These are phyloP conservation scores for Scleropages formosus DNA, from an alignment of 2,797 vertebrate species.

Conservation along the genomic window DNA sequence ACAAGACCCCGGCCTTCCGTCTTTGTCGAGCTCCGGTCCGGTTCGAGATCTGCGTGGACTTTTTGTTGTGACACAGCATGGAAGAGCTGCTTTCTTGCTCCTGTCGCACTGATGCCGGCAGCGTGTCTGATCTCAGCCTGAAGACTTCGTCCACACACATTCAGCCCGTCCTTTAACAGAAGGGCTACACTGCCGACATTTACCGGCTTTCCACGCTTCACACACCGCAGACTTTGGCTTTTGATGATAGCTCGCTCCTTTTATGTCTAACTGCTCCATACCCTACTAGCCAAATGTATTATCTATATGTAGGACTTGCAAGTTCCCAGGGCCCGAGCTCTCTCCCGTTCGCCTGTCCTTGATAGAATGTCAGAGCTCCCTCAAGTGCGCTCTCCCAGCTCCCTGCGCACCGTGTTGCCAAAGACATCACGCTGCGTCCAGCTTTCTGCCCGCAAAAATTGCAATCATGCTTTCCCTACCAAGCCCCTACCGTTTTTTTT, in stretches of 20 bases:
- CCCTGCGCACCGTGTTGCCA: not conserved
- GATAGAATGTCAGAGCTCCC: slow-evolving; percentile 15
- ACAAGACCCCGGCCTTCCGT: not conserved
- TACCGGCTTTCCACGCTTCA: slow-evolving; percentile 73
- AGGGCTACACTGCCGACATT: slow-evolving; percentile 67
- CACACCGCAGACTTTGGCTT: slow-evolving; percentile 67
- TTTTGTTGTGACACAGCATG: not conserved
- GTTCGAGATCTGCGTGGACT: not conserved
- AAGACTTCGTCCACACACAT: not conserved
- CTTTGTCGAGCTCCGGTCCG: no score
- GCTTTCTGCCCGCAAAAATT: not conserved
- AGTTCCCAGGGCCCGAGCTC: not conserved
- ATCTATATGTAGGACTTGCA: not conserved
- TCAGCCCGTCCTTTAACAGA: slow-evolving; percentile 69
- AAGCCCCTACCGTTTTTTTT: not conserved
- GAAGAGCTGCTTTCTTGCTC: not conserved
- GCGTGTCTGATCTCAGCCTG: slow-evolving; percentile 6
- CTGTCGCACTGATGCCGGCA: not conserved
- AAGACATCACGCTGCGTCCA: not conserved
- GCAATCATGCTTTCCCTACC: not conserved
- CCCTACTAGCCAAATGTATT: slow-evolving; percentile 39
- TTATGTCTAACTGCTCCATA: slow-evolving; percentile 33
- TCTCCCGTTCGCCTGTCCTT: not conserved
- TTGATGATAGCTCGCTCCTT: slow-evolving; percentile 37
- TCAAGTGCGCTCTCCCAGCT: not conserved